Evolutionary conservation across 1,140 invertebrate genomes (phyloP).

Genomic region (Physella acuta): DNA sequence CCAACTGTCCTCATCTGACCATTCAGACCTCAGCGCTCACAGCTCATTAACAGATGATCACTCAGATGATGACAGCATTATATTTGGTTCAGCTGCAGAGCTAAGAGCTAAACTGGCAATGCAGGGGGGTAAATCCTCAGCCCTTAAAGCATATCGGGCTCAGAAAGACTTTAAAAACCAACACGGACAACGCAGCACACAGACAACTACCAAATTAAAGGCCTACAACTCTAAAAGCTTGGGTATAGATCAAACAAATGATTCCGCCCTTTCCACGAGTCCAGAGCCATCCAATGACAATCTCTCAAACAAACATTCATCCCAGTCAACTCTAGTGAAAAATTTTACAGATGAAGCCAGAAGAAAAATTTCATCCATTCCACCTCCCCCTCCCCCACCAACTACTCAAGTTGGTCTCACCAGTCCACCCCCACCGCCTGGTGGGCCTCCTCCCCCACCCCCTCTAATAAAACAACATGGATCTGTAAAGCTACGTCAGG

Average conservation of each 20-base stretch:
- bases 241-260: no score
- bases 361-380: neutral
- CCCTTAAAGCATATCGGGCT: slow-evolving; percentile 12
- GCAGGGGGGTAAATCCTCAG: slow-evolving; percentile 21
- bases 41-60: neutral
- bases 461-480: neutral
- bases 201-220: neutral
- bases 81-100: neutral
- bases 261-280: no score
- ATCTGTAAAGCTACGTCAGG: neutral
- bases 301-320: no score
- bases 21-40: neutral
- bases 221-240: no score
- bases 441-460: slow-evolving; percentile 7
- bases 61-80: neutral
- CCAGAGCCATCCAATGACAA: no score
- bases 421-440: slow-evolving; percentile 2
- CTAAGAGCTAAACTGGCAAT: slow-evolving; percentile 7
- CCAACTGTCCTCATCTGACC: neutral
- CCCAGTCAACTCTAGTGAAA: no score
- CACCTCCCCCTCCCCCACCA: slow-evolving; percentile 13
- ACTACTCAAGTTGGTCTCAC: neutral
- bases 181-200: neutral
- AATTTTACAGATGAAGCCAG: no score
- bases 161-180: neutral